Percentiles rank a stretch among this genome's conserved stretches.
Evolutionary conservation across 2,113 vertebrate genomes (phyloP).

Genomic region (Heliornis fulica): DNA sequence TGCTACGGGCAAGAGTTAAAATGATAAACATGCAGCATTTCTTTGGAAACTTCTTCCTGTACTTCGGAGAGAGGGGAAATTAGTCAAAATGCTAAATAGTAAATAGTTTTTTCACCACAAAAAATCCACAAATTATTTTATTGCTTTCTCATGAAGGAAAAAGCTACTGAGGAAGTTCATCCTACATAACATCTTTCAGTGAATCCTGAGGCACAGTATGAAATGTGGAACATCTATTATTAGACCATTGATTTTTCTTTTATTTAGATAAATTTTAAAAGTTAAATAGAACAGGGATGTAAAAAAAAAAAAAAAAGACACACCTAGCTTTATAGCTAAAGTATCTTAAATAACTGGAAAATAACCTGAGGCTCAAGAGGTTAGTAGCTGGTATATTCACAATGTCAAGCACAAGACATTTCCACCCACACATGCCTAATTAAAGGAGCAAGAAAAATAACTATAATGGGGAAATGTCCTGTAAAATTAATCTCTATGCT

Average conservation of each 20-base stretch:
- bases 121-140: background rate
- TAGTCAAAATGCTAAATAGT: background rate
- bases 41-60: background rate
- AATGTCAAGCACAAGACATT: background rate
- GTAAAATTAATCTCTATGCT: constrained; percentile 27
- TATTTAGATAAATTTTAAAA: background rate
- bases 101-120: background rate
- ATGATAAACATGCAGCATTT: background rate
- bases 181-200: background rate
- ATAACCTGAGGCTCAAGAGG: background rate
- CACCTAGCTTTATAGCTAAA: background rate
- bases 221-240: constrained; percentile 25
- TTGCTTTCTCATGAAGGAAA: background rate
- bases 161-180: background rate
- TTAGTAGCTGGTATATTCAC: background rate
- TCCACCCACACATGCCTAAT: constrained; percentile 10
- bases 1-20: background rate
- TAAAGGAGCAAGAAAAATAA: constrained; percentile 39
- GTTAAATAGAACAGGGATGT: background rate
- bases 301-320: background rate
- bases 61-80: background rate
- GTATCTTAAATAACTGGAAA: background rate
- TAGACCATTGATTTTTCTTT: constrained; percentile 14
- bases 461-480: background rate
- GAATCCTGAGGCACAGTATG: background rate